Evolutionary conservation across 2,113 vertebrate species (phyloP).

Genomic region (Nothobranchius furzeri): DNA sequence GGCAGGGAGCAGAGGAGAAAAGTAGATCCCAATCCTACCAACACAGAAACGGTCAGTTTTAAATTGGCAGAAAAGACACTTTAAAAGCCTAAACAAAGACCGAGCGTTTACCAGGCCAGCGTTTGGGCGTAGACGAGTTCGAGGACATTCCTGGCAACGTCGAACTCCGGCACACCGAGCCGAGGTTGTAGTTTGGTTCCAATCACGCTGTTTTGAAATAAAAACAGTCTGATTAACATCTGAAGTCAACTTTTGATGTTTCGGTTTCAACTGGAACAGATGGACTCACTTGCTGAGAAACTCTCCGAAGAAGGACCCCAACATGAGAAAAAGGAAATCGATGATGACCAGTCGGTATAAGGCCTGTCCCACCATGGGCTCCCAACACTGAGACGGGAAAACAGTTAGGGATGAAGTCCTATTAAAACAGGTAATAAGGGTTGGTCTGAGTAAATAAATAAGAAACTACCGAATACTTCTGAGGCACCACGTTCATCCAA

Average conservation of each 20-base stretch:
- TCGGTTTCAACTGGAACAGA: fast-evolving
- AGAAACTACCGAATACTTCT: slow-evolving; percentile 48
- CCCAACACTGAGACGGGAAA: slow-evolving; percentile 88
- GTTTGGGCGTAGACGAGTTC: slow-evolving; percentile 94
- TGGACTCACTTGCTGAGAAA: slow-evolving; percentile 88
- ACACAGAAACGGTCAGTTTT: slow-evolving; percentile 29
- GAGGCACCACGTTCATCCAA: slow-evolving; percentile 84
- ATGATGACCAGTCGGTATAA: slow-evolving; percentile 90
- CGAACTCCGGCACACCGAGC: slow-evolving; percentile 88
- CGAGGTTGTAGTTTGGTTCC: slow-evolving; percentile 76
- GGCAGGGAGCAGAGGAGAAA: slow-evolving; percentile 90
- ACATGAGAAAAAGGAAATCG: slow-evolving; percentile 91
- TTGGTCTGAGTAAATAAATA: background rate
- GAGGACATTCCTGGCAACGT: slow-evolving; percentile 91
- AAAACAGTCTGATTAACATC: background rate
- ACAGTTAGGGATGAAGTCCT: background rate
- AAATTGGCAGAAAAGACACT: background rate
- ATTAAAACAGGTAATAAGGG: background rate
- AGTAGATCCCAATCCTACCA: slow-evolving; percentile 92
- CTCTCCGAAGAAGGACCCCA: slow-evolving; percentile 92
- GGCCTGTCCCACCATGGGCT: slow-evolving; percentile 89
- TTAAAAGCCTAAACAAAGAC: no score
- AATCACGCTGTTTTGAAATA: slow-evolving; percentile 79
- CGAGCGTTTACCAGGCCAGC: slow-evolving; percentile 84
- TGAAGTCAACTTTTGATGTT: background rate